These are phyloP conservation scores for Phycodurus eques DNA, from an alignment of 2,113 vertebrate species.

Conservation along the genomic window DNA sequence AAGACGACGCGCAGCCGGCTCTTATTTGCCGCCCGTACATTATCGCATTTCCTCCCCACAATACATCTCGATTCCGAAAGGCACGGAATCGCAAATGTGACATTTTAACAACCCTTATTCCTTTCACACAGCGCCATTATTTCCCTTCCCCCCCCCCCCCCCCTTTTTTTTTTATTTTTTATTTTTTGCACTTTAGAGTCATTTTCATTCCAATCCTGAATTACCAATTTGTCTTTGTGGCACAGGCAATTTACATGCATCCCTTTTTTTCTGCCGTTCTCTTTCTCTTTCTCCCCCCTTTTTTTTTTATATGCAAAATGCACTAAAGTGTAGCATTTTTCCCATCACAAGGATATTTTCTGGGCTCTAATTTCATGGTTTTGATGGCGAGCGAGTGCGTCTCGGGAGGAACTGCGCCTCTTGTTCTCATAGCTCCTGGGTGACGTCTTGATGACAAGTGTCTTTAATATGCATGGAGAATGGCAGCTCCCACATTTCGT, in stretches of 20 bases:
- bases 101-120: constrained; percentile 81
- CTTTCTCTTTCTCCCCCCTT: not conserved
- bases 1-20: constrained; percentile 57
- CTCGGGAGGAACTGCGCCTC: constrained; percentile 86
- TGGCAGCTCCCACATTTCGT: constrained; percentile 80
- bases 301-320: constrained; percentile 97
- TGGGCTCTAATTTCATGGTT: constrained; percentile 98
- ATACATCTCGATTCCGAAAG: constrained; percentile 74
- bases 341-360: constrained; percentile 99
- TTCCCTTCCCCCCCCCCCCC: constrained; percentile 1
- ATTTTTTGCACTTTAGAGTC: constrained; percentile 75
- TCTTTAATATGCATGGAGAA: constrained; percentile 89
- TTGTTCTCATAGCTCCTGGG: constrained; percentile 83
- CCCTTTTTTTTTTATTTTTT: constrained; percentile 60
- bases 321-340: constrained; percentile 95
- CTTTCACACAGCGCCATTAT: constrained; percentile 70
- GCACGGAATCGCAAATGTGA: constrained; percentile 74
- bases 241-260: constrained; percentile 93
- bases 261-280: constrained; percentile 70
- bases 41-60: constrained; percentile 72
- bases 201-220: constrained; percentile 82
- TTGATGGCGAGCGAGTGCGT: constrained; percentile 92
- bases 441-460: constrained; percentile 98
- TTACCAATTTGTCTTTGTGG: constrained; percentile 99
- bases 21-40: constrained; percentile 64